These are phyloP conservation scores for Drosophila subobscura DNA, from an alignment of 1,140 invertebrate species.

Conservation along the genomic window DNA sequence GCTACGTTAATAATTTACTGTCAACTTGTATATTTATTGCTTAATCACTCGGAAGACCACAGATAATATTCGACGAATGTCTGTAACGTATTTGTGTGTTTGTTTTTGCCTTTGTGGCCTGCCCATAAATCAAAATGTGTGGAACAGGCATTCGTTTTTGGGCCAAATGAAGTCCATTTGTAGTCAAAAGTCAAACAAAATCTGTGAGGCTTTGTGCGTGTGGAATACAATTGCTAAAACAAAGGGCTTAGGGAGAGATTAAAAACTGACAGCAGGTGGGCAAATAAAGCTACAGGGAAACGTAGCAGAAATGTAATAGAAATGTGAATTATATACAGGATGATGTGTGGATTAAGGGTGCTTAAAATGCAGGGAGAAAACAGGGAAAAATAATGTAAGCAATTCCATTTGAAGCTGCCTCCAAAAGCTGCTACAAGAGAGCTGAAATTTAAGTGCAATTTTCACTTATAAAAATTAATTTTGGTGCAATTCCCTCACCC, in stretches of 20 bases:
- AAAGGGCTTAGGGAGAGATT: conserved; percentile 15
- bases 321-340: too few relatives aligned
- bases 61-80: conserved; percentile 62
- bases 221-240: not conserved
- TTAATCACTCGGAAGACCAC: conserved; percentile 77
- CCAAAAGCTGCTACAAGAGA: too few relatives aligned
- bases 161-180: conserved; percentile 51
- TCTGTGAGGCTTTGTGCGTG: not conserved
- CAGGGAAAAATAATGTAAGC: too few relatives aligned
- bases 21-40: conserved; percentile 77
- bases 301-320: too few relatives aligned
- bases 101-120: conserved; percentile 3
- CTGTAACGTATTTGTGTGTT: conserved; percentile 13
- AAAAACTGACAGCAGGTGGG: too few relatives aligned
- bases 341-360: too few relatives aligned
- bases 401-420: too few relatives aligned
- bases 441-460: too few relatives aligned
- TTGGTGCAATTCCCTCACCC: too few relatives aligned
- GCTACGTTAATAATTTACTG: conserved; percentile 72
- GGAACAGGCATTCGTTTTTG: conserved; percentile 24
- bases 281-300: too few relatives aligned
- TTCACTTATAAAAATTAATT: too few relatives aligned
- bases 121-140: conserved; percentile 67
- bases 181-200: conserved; percentile 37
- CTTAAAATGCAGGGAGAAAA: too few relatives aligned